Evolutionary conservation across 2,797 vertebrate species (phyloP).

Genomic region (Rhinophrynus dorsalis): DNA sequence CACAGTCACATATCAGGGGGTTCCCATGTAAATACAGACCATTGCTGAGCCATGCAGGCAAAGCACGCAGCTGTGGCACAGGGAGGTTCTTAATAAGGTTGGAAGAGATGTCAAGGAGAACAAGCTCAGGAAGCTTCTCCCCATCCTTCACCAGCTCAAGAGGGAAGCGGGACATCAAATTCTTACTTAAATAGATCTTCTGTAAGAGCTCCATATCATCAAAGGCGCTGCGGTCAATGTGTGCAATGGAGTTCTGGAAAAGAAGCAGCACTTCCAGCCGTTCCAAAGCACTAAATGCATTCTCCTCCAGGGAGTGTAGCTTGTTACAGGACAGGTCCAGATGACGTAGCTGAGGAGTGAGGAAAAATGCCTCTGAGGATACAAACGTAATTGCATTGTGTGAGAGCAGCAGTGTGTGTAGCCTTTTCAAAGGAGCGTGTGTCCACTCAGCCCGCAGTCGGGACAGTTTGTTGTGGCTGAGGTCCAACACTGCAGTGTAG

Average conservation of each 20-base stretch:
- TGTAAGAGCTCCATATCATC: conserved; percentile 78
- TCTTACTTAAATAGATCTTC: conserved; percentile 94
- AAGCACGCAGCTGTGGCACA: conserved; percentile 73
- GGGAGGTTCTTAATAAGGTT: conserved; percentile 86
- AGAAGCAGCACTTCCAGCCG: conserved; percentile 88
- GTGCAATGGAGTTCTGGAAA: conserved; percentile 87
- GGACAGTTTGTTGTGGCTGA: conserved; percentile 87
- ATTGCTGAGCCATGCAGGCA: conserved; percentile 90
- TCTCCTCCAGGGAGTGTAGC: conserved; percentile 81
- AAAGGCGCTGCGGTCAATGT: conserved; percentile 88
- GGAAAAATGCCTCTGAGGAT: conserved; percentile 86
- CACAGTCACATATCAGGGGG: conserved; percentile 82
- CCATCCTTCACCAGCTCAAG: conserved; percentile 86
- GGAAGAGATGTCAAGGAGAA: conserved; percentile 87
- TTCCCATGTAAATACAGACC: conserved; percentile 94
- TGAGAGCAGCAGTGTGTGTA: conserved; percentile 88
- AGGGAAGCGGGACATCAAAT: conserved; percentile 88
- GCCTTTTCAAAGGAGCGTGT: conserved; percentile 72
- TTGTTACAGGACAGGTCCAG: conserved; percentile 92
- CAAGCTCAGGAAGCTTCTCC: conserved; percentile 77
- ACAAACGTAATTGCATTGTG: conserved; percentile 89
- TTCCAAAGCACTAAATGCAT: conserved; percentile 83
- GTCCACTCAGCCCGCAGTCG: conserved; percentile 86
- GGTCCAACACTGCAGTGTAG: conserved; percentile 85
- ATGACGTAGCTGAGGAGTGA: conserved; percentile 83